Evolutionary conservation across 2,888 invertebrate genomes (phyloP).

Genomic region (Eupithecia subumbrata): DNA sequence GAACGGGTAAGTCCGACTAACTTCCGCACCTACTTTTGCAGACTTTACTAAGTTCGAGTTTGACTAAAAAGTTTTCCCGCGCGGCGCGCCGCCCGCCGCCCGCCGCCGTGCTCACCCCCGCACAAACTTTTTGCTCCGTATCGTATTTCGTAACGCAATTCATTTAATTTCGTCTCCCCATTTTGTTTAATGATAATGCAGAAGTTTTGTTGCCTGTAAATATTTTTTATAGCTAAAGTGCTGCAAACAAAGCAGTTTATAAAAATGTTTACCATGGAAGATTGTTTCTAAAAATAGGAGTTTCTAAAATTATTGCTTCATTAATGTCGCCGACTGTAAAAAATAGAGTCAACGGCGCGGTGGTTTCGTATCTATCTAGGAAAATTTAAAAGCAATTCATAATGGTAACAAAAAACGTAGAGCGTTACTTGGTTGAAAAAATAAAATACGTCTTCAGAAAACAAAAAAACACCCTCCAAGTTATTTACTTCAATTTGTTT

Average conservation of each 20-base stretch:
- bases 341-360: background rate
- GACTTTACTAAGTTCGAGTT: constrained; percentile 1
- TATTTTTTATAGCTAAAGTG: constrained; percentile 1
- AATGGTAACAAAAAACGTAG: background rate
- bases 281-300: background rate
- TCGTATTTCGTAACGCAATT: constrained; percentile 63
- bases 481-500: background rate
- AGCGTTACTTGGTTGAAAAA: background rate
- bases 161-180: constrained; percentile 59
- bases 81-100: constrained; percentile 30
- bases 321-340: background rate
- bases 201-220: constrained; percentile 50
- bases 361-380: background rate
- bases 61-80: constrained; percentile 44
- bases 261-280: background rate
- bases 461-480: background rate
- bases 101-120: constrained; percentile 39
- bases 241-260: background rate
- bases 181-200: constrained; percentile 58
- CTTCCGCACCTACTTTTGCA: constrained; percentile 3
- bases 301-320: background rate
- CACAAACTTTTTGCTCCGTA: constrained; percentile 69
- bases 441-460: background rate
- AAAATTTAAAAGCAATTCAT: background rate
- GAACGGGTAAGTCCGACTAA: constrained; percentile 90